These are phyloP conservation scores for Pomacea canaliculata DNA, from an alignment of 2,888 invertebrate genomes.

Conservation along the genomic window DNA sequence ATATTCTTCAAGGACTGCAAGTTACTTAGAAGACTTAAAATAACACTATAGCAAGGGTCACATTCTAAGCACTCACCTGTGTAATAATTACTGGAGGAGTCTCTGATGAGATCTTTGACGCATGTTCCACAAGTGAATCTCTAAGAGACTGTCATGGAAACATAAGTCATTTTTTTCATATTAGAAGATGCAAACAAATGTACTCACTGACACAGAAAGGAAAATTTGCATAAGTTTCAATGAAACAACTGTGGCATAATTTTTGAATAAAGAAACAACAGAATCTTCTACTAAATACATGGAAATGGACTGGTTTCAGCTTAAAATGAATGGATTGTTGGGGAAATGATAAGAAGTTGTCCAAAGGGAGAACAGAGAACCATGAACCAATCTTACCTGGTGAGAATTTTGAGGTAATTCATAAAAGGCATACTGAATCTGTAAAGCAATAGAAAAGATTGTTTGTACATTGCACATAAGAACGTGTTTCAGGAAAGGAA, in stretches of 20 bases:
- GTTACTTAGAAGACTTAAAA: no score
- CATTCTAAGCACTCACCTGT: slow-evolving; percentile 67
- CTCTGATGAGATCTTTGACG: slow-evolving; percentile 67
- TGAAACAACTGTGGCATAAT: neutral
- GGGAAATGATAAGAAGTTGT: no score
- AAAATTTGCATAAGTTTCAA: neutral
- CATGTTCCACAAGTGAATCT: slow-evolving; percentile 89
- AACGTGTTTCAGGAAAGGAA: no score
- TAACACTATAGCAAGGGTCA: no score
- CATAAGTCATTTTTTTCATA: neutral
- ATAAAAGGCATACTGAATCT: slow-evolving; percentile 80
- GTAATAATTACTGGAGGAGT: slow-evolving; percentile 89
- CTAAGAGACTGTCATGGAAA: slow-evolving; percentile 77
- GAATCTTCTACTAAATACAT: slow-evolving; percentile 3
- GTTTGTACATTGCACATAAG: no score
- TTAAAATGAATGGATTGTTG: no score
- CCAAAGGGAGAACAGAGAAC: neutral
- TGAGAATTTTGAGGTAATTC: slow-evolving; percentile 90
- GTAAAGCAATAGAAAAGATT: slow-evolving; percentile 3
- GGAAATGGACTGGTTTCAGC: neutral
- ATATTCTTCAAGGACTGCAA: no score
- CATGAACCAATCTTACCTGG: slow-evolving; percentile 49
- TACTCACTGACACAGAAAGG: neutral
- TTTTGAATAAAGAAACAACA: neutral
- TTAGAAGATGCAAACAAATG: neutral